Percentiles rank a stretch among this genome's conserved stretches.
phyloP scores from a whole-genome alignment of 2,113 vertebrate species.

The Albula glossodonta region DNA sequence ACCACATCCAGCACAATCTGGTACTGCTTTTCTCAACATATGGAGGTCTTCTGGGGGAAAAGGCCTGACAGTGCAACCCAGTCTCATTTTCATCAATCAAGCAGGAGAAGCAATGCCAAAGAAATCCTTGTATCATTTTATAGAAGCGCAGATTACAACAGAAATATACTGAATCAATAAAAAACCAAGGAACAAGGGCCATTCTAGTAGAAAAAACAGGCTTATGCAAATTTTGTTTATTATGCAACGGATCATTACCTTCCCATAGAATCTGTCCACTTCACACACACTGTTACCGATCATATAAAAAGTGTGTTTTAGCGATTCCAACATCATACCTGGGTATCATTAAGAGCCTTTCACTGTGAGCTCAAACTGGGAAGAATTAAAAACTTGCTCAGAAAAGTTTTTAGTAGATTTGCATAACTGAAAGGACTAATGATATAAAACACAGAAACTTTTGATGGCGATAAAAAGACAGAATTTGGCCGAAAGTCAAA shows the following conservation, averaged over 20 bases:
- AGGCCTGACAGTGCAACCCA: background rate
- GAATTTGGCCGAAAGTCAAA: background rate
- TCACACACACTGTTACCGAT: no score
- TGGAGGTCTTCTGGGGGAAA: background rate
- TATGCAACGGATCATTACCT: no score
- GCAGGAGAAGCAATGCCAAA: background rate
- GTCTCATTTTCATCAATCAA: background rate
- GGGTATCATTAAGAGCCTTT: background rate
- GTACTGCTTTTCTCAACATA: background rate
- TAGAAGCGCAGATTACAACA: background rate
- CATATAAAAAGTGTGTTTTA: no score
- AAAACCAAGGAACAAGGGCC: no score
- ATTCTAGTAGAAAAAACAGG: no score
- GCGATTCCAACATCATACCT: no score
- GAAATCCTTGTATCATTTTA: background rate
- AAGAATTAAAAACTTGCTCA: background rate
- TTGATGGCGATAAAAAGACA: background rate
- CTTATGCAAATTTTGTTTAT: no score
- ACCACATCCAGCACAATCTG: background rate
- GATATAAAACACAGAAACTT: background rate
- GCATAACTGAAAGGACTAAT: background rate
- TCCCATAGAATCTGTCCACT: no score
- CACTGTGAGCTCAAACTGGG: background rate
- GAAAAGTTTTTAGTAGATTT: background rate
- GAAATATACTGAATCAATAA: background rate